These are phyloP conservation scores for Marmota flaviventris DNA, from an alignment of 2,113 vertebrate species.

Conservation along the genomic window DNA sequence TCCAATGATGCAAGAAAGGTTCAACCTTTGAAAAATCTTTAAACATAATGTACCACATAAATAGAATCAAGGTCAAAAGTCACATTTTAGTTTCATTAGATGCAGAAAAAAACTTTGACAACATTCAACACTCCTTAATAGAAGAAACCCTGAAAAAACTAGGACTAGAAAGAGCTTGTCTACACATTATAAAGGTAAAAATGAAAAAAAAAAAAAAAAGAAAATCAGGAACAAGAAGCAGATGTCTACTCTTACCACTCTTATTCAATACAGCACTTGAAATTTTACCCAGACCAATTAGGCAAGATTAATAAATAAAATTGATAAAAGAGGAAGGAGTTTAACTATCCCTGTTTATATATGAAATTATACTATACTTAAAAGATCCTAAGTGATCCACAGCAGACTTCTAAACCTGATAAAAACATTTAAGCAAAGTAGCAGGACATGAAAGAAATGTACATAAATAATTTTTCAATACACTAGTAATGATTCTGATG, in stretches of 20 bases:
- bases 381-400: not conserved
- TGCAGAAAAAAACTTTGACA: not conserved
- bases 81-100: not conserved
- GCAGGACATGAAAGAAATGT: not conserved
- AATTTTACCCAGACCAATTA: not conserved
- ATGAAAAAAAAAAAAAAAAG: too few relatives aligned
- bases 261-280: not conserved
- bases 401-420: not conserved
- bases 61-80: not conserved
- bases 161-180: not conserved
- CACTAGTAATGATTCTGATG: not conserved
- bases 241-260: not conserved
- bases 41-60: not conserved
- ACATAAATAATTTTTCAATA: not conserved
- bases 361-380: not conserved
- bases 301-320: not conserved
- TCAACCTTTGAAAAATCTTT: not conserved
- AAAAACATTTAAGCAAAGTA: not conserved
- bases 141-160: not conserved
- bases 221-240: not conserved
- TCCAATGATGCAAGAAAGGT: not conserved
- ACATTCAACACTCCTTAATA: not conserved
- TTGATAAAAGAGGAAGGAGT: not conserved
- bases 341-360: not conserved
- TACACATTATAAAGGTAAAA: not conserved